Base-by-base conservation (phyloP, 2,113 vertebrate species). In the Pteruthius melanotis region DNA sequence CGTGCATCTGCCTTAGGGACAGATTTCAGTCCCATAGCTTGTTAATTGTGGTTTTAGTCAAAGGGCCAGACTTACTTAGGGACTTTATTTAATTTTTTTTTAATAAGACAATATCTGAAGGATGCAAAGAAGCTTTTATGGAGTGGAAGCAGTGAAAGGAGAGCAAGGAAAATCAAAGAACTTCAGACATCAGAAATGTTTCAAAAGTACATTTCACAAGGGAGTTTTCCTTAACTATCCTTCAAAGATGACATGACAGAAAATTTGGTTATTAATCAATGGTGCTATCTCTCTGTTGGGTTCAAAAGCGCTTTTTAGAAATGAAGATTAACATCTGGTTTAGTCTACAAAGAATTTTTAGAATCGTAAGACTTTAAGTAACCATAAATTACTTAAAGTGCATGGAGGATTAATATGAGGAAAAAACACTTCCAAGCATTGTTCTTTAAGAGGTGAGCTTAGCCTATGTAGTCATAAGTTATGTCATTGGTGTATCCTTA, bases 401-500 rank as follows among this genome's bases (percentile, higher is more conserved):
- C 0, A 0, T 35, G 33, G 33, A 74, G 64, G 53, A 80, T 89
- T 91, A 74, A 45, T 76, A 42, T 1, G 13, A 61, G 89, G 93
- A 89, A 87, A 83, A 90, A 93, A 65, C 35, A 91, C 49, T 96
- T 91, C 33, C 42, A 79, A 82, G 75, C 54, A 47, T 96, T 97
- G 81, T 95, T 97, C 65, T 93, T 70, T 75, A 91, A 87, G 89
- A 96, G 94, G 90, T 97, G 57, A 97, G 64, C 64, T 96, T 97
- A 95, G 92, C 83, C 94, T 53, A 37, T 89, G 8, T 95, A 95
- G 93, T 95, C 33, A 24, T 59, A 56, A 24, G 61, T 97, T 97
- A 95, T 90, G 91, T 95, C 95, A 96, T n/a, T 82, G 96, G 75
- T 88, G 72, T 98, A 96, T 96, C 87, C 91, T 97, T 96, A 87